Conservation (phyloP, 2,113 vertebrate species). For the Ammodytes dubius region DNA sequence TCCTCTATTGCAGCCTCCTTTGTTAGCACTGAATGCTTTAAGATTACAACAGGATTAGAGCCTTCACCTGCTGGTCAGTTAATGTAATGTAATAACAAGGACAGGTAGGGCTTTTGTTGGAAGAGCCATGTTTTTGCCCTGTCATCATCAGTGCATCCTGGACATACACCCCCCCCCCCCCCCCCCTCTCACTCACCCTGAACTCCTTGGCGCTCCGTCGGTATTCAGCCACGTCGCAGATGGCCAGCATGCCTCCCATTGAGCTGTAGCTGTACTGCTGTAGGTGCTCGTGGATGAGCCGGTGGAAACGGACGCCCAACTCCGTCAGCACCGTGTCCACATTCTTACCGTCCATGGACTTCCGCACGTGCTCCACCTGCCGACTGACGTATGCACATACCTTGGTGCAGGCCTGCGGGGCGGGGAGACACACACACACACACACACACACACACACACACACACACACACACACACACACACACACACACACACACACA, state of each 20-base stretch:
- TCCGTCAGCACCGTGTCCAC: constrained; percentile 98
- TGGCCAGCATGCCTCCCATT: constrained; percentile 99
- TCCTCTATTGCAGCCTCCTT: neutral
- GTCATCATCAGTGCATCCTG: constrained; percentile 49
- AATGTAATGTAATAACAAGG: constrained; percentile 6
- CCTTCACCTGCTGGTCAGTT: neutral
- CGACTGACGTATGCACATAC: constrained; percentile 95
- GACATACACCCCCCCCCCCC: constrained; percentile 46
- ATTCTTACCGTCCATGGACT: constrained; percentile 99
- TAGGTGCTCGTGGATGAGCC: constrained; percentile 96
- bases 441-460: neutral
- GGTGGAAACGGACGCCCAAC: constrained; percentile 96
- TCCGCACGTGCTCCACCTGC: constrained; percentile 95
- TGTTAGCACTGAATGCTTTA: neutral
- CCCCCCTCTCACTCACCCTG: constrained; percentile 75
- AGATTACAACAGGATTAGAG: neutral
- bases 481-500: neutral
- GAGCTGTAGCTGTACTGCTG: constrained; percentile 98
- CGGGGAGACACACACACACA: neutral
- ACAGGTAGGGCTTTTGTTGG: constrained; percentile 10
- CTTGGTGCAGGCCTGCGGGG: constrained; percentile 93
- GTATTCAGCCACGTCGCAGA: constrained; percentile 98
- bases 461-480: neutral
- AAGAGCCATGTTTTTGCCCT: constrained; percentile 46
- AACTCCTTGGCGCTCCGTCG: constrained; percentile 98